Conservation (phyloP, 2,888 invertebrate species). For the Conus canariensis region DNA sequence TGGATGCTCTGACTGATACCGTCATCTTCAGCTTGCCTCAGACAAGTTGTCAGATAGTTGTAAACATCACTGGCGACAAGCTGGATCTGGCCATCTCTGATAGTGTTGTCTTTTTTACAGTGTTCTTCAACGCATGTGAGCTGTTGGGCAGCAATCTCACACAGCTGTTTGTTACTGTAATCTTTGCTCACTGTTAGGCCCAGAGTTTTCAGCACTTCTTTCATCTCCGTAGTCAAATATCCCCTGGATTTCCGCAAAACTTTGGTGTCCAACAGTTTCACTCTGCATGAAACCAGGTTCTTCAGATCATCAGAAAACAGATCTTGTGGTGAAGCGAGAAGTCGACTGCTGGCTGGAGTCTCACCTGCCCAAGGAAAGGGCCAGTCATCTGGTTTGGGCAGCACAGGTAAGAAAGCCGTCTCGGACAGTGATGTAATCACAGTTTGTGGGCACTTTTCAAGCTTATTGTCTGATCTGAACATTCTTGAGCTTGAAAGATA, state of each 20-base stretch:
- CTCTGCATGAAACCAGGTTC: slow-evolving; percentile 34
- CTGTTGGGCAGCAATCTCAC: neutral
- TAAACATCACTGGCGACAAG: neutral
- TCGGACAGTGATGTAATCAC: neutral
- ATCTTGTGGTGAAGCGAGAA: slow-evolving; percentile 11
- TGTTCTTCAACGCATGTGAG: neutral
- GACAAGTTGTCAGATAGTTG: neutral
- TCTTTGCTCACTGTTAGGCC: neutral
- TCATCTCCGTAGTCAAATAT: neutral
- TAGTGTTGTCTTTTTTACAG: neutral
- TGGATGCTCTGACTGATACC: neutral
- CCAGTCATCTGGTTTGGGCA: slow-evolving; percentile 40
- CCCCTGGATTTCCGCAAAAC: neutral
- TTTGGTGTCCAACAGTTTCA: slow-evolving; percentile 33
- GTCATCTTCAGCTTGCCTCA: neutral
- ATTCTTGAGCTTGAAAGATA: slow-evolving; percentile 5
- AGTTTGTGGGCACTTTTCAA: neutral
- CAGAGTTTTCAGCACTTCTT: slow-evolving; percentile 10
- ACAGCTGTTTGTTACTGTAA: neutral
- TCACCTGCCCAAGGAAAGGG: slow-evolving; percentile 38
- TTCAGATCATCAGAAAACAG: slow-evolving; percentile 18
- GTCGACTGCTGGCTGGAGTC: no score
- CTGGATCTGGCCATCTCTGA: neutral
- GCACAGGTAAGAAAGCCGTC: slow-evolving; percentile 40
- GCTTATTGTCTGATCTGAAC: no score